Conservation (phyloP, 2,888 invertebrate genomes). For the Papilio gigon region DNA sequence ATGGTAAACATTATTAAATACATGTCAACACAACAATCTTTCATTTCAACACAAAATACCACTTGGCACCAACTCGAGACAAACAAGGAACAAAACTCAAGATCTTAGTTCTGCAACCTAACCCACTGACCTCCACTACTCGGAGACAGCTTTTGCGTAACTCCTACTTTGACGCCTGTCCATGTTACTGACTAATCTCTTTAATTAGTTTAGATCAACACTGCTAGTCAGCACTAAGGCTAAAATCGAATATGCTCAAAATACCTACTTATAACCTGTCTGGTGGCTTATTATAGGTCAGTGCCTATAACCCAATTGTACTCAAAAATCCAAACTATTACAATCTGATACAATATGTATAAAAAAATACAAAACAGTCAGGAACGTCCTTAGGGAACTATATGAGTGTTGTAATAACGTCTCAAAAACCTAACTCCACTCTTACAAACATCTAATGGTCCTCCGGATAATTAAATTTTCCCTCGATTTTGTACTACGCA, state of each 20-base stretch:
- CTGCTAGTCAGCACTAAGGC: too few species aligned
- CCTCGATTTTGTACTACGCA: too few species aligned
- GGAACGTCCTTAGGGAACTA: not conserved
- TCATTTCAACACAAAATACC: constrained; percentile 70
- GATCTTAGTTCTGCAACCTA: not conserved
- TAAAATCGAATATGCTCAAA: too few species aligned
- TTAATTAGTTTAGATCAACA: too few species aligned
- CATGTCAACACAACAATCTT: constrained; percentile 81
- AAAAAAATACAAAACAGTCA: not conserved
- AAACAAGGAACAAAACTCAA: constrained; percentile 17
- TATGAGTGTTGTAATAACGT: too few species aligned
- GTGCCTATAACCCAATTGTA: constrained; percentile 4
- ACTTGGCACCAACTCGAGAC: constrained; percentile 43
- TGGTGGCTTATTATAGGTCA: not conserved
- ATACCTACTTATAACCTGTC: too few species aligned
- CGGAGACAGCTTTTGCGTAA: too few species aligned
- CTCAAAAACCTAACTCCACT: too few species aligned
- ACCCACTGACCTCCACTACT: not conserved
- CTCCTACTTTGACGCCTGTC: too few species aligned
- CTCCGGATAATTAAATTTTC: too few species aligned
- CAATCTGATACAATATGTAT: not conserved
- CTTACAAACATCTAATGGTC: too few species aligned
- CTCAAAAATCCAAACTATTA: constrained; percentile 8
- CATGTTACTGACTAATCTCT: too few species aligned
- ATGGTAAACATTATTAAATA: constrained; percentile 78